A percentile compares a stretch with the other conserved stretches of the same genome.
phyloP scores from a whole-genome alignment of 2,113 vertebrate species.

The Centropus unirufus region DNA sequence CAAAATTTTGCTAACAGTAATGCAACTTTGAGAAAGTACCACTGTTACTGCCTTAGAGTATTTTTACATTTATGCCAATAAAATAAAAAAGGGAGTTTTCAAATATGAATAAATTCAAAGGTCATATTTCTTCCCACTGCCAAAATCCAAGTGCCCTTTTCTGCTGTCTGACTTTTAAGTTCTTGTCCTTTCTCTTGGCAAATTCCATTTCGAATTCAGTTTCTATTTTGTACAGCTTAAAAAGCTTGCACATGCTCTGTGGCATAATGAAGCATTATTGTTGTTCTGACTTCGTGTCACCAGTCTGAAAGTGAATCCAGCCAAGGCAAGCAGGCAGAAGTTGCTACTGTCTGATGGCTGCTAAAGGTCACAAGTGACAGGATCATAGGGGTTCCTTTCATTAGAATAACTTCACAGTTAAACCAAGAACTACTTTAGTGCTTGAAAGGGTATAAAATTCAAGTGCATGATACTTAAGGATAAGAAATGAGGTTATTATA shows the following conservation, averaged over 20 bases:
- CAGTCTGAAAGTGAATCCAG: not conserved
- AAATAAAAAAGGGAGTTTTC: not conserved
- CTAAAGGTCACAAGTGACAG: conserved; percentile 44
- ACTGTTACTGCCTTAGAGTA: not conserved
- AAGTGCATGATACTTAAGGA: not conserved
- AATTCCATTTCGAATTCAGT: conserved; percentile 18
- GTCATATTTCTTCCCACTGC: not conserved
- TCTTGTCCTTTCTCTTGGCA: conserved; percentile 46
- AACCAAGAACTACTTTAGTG: not conserved
- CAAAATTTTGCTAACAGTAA: not conserved
- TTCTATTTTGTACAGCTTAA: conserved; percentile 22
- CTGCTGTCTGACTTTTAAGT: conserved; percentile 40
- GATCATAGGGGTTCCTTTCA: not conserved
- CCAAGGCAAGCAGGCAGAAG: not conserved
- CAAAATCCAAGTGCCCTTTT: conserved; percentile 27
- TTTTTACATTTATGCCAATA: not conserved
- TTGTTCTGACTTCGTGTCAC: conserved; percentile 1
- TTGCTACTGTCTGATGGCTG: not conserved
- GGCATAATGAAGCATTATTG: conserved; percentile 21
- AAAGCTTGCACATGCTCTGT: not conserved
- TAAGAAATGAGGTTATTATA: not conserved
- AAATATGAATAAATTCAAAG: conserved; percentile 40
- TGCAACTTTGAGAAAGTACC: not conserved
- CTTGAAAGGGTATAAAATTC: not conserved
- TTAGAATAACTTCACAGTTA: not conserved